phyloP scores from a whole-genome alignment of 1,140 invertebrate species.

The Cardiocondyla obscurior region DNA sequence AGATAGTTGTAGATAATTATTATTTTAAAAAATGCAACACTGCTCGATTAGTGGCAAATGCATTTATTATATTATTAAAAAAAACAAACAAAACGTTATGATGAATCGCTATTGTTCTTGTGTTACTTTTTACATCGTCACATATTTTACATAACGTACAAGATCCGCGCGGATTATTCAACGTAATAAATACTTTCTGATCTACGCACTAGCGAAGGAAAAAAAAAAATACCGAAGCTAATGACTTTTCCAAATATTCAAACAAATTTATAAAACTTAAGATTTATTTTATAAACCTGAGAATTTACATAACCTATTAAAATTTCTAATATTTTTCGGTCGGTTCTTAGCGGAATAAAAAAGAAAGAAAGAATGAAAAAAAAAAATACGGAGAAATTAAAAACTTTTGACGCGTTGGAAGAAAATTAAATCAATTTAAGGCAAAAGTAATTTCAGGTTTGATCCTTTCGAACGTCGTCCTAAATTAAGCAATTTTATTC shows the following conservation, averaged over 20 bases:
- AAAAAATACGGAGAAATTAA: not conserved
- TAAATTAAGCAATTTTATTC: not conserved
- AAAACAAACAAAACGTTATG: slow-evolving; percentile 28
- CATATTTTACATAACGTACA: slow-evolving; percentile 16
- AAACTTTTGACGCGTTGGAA: not conserved
- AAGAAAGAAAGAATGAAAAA: not conserved
- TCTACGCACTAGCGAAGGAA: slow-evolving; percentile 35
- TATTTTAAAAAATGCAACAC: not conserved
- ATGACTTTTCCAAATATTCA: slow-evolving; percentile 32
- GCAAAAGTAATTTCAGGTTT: not conserved
- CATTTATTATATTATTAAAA: too few relatives aligned
- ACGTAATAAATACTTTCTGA: slow-evolving; percentile 57
- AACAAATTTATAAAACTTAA: not conserved
- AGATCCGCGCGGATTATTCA: not conserved
- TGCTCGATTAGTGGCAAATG: not conserved
- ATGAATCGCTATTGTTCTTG: slow-evolving; percentile 15
- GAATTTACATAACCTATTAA: not conserved
- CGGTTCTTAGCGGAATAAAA: not conserved
- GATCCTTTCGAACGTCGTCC: not conserved
- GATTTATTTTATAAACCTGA: not conserved
- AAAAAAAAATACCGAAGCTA: slow-evolving; percentile 29
- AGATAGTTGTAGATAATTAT: not conserved
- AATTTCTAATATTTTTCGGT: not conserved
- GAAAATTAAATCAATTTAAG: not conserved
- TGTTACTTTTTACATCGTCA: not conserved